These are phyloP conservation scores for Enoplosus armatus DNA, from an alignment of 2,797 vertebrate species.

Conservation along the genomic window DNA sequence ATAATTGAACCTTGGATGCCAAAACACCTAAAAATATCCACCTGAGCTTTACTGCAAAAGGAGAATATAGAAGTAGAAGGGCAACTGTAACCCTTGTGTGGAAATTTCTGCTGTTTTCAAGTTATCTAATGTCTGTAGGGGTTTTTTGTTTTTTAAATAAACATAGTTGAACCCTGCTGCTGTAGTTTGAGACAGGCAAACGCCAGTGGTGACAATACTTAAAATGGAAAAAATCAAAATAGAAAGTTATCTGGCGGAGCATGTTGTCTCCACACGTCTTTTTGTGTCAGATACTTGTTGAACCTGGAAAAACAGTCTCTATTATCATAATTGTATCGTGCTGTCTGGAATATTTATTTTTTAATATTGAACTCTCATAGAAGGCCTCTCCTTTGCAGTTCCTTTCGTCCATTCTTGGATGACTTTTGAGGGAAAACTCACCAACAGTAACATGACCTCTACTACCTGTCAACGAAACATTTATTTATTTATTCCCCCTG, in stretches of 20 bases:
- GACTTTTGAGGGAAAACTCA: not conserved
- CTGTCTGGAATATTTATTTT: not conserved
- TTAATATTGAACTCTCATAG: not conserved
- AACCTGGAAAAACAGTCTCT: too few relatives aligned
- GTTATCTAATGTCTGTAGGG: too few relatives aligned
- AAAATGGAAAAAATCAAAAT: too few relatives aligned
- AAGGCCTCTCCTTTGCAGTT: not conserved
- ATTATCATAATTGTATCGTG: not conserved
- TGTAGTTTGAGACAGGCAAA: too few relatives aligned
- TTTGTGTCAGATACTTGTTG: not conserved
- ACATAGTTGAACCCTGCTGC: not conserved
- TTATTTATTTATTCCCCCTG: conserved; percentile 8
- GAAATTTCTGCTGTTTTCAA: too few relatives aligned
- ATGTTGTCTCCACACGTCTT: too few relatives aligned
- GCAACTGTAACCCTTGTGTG: too few relatives aligned
- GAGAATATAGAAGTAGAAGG: not conserved
- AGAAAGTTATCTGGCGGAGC: too few relatives aligned
- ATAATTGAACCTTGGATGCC: not conserved
- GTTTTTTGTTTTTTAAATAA: not conserved
- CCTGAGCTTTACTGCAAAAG: not conserved
- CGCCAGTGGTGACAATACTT: too few relatives aligned
- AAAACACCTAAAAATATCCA: not conserved
- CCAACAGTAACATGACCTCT: conserved; percentile 15
- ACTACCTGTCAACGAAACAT: conserved; percentile 6
- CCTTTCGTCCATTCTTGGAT: conserved; percentile 1